These are phyloP conservation scores for Takifugu ocellatus DNA, from an alignment of 2,797 vertebrate genomes.

Conservation along the genomic window DNA sequence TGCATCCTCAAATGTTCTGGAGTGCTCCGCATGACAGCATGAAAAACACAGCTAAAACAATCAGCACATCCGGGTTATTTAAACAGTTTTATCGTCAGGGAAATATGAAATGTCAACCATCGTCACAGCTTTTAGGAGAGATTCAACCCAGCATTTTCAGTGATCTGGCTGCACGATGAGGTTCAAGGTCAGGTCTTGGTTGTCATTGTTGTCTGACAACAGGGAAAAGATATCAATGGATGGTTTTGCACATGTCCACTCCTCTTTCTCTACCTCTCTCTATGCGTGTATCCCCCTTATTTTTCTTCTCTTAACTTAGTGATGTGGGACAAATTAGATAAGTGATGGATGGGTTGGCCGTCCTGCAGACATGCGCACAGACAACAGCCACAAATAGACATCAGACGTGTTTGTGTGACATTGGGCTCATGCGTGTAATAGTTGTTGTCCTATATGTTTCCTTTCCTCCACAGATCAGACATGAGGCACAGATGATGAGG, in stretches of 20 bases:
- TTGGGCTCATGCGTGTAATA: background rate
- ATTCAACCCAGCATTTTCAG: background rate
- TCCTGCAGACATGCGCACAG: constrained; percentile 18
- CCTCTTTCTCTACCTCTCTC: background rate
- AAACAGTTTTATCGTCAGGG: background rate
- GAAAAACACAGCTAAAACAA: too few relatives aligned
- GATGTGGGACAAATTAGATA: constrained; percentile 26
- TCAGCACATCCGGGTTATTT: too few relatives aligned
- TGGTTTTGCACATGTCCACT: constrained; percentile 3
- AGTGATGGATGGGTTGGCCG: constrained; percentile 38
- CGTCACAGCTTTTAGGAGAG: background rate
- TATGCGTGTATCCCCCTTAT: constrained; percentile 4
- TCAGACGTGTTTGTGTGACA: background rate
- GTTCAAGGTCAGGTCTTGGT: constrained; percentile 31
- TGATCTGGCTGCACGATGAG: background rate
- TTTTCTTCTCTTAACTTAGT: background rate
- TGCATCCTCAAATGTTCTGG: too few relatives aligned
- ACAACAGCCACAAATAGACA: background rate
- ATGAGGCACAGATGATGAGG: constrained; percentile 23
- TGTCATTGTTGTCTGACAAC: constrained; percentile 5
- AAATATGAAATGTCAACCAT: constrained; percentile 1
- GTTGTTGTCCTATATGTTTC: too few relatives aligned
- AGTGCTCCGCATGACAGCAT: too few relatives aligned
- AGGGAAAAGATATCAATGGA: constrained; percentile 2
- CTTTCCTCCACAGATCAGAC: constrained; percentile 35